Base-by-base conservation (phyloP, 2,888 invertebrate species). In the Campoplex capitator region DNA sequence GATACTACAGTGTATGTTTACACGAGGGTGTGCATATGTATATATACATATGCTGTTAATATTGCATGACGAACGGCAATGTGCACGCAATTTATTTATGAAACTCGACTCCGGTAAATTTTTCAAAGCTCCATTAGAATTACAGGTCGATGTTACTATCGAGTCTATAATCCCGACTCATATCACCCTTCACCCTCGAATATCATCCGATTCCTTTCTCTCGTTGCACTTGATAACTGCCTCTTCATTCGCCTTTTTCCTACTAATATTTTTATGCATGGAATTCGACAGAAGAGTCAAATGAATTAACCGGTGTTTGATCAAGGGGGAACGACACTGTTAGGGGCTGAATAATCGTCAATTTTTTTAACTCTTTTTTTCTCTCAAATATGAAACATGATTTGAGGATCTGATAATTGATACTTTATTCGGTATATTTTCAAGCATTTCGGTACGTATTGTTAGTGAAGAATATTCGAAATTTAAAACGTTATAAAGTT, bases 51-150 rank as follows among this genome's bases (percentile, higher is more conserved):
- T 54, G 38, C 28, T 45, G 78, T 48, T 48, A 62, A 86, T 83
- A 88, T 89, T 86, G 89, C 90, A 90, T 90, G 89, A 89, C 87
- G 82, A 86, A 86, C 83, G 84, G 88, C 89, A 86, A 89, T 89
- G 89, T 89, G 89, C 89, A 89, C 89, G 88, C 84, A 88, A 88
- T 88, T 88, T 73, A 84, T 87, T 87, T 85, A 76, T 74, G 79
- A 85, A 83, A 87, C 83, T 73, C 65, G 83, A 87, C 56, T 79
- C 74, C 51, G 73, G 76, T 87, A 70, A 79, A 87, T 84, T 86
- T 87, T 74, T 82, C 70, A 54, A 73, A 58, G 45, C 23, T 23
- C 32, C 42, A 28, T 81, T 75, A 82, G 58, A 56, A 48, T 82
- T 58, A 73, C 70, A 16, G 74, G 70, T 84, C 86, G 77, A 67